These are phyloP conservation scores for Galeopterus variegatus DNA, from an alignment of 2,113 vertebrate species.

Conservation along the genomic window DNA sequence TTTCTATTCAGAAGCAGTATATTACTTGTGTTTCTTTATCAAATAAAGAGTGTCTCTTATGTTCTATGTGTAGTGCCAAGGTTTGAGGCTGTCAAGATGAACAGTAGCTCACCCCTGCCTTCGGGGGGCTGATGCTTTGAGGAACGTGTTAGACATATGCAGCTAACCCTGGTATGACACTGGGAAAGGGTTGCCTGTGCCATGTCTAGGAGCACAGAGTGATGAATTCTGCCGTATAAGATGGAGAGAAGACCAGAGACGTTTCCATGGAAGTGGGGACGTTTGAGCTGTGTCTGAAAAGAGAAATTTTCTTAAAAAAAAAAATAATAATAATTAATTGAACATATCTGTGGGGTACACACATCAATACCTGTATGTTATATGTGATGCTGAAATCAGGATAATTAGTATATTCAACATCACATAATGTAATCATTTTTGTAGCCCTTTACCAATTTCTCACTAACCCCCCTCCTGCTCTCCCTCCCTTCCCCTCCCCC, in stretches of 20 bases:
- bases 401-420: too few species aligned
- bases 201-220: background rate
- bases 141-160: too few species aligned
- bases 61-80: background rate
- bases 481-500: too few species aligned
- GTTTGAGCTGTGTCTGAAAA: background rate
- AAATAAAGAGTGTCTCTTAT: background rate
- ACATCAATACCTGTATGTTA: too few species aligned
- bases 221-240: background rate
- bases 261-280: background rate
- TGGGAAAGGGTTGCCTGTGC: background rate
- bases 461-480: too few species aligned
- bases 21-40: too few species aligned
- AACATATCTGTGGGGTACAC: too few species aligned
- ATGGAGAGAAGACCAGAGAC: background rate
- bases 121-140: background rate
- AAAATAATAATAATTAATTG: too few species aligned
- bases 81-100: background rate
- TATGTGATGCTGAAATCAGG: too few species aligned
- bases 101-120: background rate
- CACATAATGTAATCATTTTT: too few species aligned
- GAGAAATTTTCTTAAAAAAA: too few species aligned
- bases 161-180: background rate
- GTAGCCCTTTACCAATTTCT: too few species aligned
- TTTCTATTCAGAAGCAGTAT: constrained; percentile 56